Evolutionary conservation across 2,797 vertebrate species (phyloP).

Genomic region (Ataeniobius toweri): DNA sequence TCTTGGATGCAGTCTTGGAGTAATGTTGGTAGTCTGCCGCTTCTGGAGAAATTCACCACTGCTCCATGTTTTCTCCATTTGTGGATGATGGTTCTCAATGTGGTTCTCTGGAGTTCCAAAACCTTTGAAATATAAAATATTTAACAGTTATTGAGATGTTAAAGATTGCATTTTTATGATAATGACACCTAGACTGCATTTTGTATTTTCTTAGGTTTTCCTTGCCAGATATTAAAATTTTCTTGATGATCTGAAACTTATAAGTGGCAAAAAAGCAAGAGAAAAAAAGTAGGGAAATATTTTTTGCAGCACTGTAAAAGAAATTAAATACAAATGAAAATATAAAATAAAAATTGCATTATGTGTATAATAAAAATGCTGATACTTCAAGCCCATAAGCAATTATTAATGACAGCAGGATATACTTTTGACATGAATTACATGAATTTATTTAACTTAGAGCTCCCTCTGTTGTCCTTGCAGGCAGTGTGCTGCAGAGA

Average conservation of each 20-base stretch:
- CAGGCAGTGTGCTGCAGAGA: conserved; percentile 87
- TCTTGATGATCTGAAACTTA: neutral
- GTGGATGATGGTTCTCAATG: too few species aligned
- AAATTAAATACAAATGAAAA: too few species aligned
- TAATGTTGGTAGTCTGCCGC: too few species aligned
- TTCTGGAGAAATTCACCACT: too few species aligned
- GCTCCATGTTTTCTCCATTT: too few species aligned
- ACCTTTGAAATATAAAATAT: too few species aligned
- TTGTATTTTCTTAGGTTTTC: neutral
- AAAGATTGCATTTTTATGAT: neutral
- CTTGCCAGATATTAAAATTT: neutral
- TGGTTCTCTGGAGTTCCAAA: too few species aligned
- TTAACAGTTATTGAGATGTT: neutral
- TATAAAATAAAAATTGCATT: too few species aligned
- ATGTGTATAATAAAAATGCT: neutral
- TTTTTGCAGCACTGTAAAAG: too few species aligned
- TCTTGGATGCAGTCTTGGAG: too few species aligned
- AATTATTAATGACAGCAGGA: neutral
- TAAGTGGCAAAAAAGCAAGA: neutral
- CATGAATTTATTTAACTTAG: neutral
- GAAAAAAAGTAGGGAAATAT: neutral
- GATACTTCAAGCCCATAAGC: neutral
- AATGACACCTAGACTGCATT: neutral
- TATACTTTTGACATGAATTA: neutral
- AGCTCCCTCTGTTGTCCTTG: conserved; percentile 7